Evolutionary conservation across 2,797 vertebrate species (phyloP).

Genomic region (Chiroxiphia lanceolata): DNA sequence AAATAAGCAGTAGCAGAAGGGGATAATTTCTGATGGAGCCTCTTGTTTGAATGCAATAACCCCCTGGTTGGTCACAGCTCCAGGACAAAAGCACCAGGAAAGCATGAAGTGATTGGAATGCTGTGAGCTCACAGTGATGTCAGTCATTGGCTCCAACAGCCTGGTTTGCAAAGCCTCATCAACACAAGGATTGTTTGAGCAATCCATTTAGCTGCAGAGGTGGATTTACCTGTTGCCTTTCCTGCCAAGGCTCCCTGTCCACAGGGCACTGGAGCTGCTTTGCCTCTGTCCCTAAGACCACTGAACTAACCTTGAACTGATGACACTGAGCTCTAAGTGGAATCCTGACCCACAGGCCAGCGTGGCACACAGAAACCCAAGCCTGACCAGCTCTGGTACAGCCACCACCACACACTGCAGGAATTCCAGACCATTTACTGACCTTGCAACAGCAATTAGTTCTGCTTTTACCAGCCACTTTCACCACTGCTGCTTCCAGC

Average conservation of each 20-base stretch:
- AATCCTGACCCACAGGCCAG: neutral
- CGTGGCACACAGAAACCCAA: fast-evolving
- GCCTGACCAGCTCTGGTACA: neutral
- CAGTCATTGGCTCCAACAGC: neutral
- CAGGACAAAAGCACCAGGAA: neutral
- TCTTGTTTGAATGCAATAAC: neutral
- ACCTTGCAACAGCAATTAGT: neutral
- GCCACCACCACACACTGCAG: neutral
- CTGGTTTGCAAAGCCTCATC: constrained; percentile 43
- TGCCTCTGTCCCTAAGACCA: neutral
- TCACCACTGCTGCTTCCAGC: neutral
- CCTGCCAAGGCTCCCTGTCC: neutral
- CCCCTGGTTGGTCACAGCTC: neutral
- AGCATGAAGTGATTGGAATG: constrained; percentile 9
- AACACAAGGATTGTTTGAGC: constrained; percentile 42
- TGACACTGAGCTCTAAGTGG: neutral
- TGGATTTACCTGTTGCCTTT: constrained; percentile 1
- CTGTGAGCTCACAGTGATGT: neutral
- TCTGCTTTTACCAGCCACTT: neutral
- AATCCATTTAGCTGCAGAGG: constrained; percentile 47
- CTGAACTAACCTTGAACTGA: neutral
- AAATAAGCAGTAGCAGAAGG: neutral
- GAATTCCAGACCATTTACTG: neutral
- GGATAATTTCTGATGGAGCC: neutral
- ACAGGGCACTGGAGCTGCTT: neutral